A percentile compares a stretch with the other conserved stretches of the same genome.
These are phyloP conservation scores for Lobophora halterata DNA, from an alignment of 2,888 invertebrate species.

Conservation along the genomic window DNA sequence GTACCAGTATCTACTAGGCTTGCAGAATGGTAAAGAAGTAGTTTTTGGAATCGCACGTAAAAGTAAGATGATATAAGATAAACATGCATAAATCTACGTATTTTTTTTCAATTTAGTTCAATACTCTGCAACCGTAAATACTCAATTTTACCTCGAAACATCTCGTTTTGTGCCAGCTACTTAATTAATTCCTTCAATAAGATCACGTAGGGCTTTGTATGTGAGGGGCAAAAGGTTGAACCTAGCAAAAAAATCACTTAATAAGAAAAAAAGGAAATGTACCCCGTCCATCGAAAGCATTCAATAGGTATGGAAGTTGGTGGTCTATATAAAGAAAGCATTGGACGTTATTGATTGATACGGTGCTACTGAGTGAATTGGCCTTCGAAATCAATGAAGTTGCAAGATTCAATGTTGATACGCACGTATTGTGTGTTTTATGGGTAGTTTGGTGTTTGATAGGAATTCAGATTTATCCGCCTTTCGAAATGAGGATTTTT, in stretches of 20 bases:
- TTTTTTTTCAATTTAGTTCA: no score
- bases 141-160: constrained; percentile 37
- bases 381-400: constrained; percentile 36
- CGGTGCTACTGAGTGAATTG: constrained; percentile 39
- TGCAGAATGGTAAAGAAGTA: no score
- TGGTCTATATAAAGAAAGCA: constrained; percentile 10
- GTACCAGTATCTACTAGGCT: no score
- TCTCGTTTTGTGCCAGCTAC: constrained; percentile 40
- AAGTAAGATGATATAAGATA: no score
- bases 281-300: constrained; percentile 6
- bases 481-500: background rate
- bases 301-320: background rate
- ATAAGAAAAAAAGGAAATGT: constrained; percentile 4
- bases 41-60: no score
- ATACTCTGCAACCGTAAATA: constrained; percentile 14
- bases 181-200: constrained; percentile 63
- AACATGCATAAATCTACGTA: no score
- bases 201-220: constrained; percentile 55
- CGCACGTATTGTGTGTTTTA: constrained; percentile 43
- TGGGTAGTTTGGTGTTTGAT: constrained; percentile 7
- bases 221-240: constrained; percentile 47
- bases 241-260: constrained; percentile 18
- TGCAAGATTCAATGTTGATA: constrained; percentile 41
- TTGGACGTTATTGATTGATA: constrained; percentile 10
- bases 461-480: background rate